Conservation (phyloP, 2,113 vertebrate genomes). For the Corythaeola cristata region DNA sequence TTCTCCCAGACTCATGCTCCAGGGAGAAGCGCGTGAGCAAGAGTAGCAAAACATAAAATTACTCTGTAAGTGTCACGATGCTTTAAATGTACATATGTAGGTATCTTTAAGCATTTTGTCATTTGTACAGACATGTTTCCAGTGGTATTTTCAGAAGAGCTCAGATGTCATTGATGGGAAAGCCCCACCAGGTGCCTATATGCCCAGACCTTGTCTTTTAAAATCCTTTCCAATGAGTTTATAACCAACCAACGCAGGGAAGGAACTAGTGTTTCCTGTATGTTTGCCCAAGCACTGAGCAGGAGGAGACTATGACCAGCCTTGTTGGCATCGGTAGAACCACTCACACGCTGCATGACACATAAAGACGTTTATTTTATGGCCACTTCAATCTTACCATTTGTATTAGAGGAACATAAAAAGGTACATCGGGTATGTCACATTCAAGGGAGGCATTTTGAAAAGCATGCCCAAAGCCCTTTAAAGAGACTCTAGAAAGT, state of each 20-base stretch:
- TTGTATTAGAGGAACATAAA: background rate
- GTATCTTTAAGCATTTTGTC: background rate
- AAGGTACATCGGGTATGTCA: background rate
- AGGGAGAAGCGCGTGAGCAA: background rate
- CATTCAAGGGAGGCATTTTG: background rate
- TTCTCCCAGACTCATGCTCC: background rate
- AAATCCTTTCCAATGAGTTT: background rate
- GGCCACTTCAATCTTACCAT: background rate
- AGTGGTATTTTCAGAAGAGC: background rate
- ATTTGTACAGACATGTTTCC: background rate
- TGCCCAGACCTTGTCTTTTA: background rate
- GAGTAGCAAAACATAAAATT: background rate
- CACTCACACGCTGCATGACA: background rate
- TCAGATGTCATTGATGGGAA: background rate
- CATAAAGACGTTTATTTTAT: background rate
- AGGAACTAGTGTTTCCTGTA: background rate
- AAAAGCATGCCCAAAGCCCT: background rate
- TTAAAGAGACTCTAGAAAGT: background rate
- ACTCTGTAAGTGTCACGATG: background rate
- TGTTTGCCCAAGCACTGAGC: background rate
- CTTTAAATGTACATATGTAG: background rate
- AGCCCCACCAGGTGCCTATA: background rate
- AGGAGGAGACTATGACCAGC: background rate
- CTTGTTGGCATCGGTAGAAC: background rate
- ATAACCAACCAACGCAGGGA: background rate